Evolutionary conservation across 2,797 vertebrate species (phyloP).

Genomic region (Clarias pachynema): DNA sequence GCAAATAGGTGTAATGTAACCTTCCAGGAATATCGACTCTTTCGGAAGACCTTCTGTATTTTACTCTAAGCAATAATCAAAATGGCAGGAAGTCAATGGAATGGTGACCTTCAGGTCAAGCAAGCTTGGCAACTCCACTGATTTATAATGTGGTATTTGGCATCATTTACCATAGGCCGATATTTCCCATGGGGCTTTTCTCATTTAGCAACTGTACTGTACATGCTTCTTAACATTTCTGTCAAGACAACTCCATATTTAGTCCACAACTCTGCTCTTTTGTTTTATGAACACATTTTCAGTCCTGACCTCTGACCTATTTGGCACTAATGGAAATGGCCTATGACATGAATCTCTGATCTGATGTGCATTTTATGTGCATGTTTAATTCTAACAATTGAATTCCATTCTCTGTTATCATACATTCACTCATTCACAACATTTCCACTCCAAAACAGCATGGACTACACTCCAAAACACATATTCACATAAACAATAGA

Average conservation of each 20-base stretch:
- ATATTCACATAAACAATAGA: neutral
- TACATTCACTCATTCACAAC: neutral
- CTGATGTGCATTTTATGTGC: neutral
- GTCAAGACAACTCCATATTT: neutral
- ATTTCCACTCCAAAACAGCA: neutral
- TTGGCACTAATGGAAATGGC: neutral
- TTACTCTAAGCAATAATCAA: slow-evolving; percentile 67
- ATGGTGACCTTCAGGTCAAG: slow-evolving; percentile 72
- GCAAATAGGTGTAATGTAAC: neutral
- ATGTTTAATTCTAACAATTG: neutral
- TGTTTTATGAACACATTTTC: slow-evolving; percentile 1
- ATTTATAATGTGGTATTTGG: slow-evolving; percentile 74
- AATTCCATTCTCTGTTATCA: neutral
- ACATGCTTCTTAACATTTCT: neutral
- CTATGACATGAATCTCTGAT: neutral
- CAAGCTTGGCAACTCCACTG: slow-evolving; percentile 63
- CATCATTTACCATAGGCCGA: slow-evolving; percentile 64
- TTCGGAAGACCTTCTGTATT: slow-evolving; percentile 28
- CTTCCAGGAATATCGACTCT: slow-evolving; percentile 7
- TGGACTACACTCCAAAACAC: neutral
- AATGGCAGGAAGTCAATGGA: slow-evolving; percentile 78
- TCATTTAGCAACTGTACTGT: slow-evolving; percentile 14
- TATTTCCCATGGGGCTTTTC: slow-evolving; percentile 19
- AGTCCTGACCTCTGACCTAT: neutral
- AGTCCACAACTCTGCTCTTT: neutral